Evolutionary conservation across 2,797 vertebrate genomes (phyloP), one percentile per base, ranked within the genome.

Genomic region (Meda fulgida): DNA sequence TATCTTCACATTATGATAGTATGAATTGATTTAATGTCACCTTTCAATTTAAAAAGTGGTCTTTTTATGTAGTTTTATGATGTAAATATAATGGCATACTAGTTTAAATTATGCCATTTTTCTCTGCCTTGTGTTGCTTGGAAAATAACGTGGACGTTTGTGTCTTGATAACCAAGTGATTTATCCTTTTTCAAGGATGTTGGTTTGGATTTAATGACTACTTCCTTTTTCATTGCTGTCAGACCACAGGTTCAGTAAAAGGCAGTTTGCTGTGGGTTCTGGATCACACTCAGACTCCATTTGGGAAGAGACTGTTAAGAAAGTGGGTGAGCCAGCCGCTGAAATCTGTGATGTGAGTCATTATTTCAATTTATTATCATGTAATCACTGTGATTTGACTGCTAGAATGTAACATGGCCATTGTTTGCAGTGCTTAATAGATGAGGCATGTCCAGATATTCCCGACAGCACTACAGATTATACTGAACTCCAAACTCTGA

Each of bases 261-360:
- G 98, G 97, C 86, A 99, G 97, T 91, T 93, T 99, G 23, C 86
- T 99, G 83, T 99, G 97, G 97, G 96, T 98, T 87, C 92, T 99
- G 92, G 96, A 99, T 93, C 97, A 98, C 90, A 97, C 97, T 34
- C 95, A 91, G 90, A 98, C 97, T 60, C 88, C 93, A 0, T 99
- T 99, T 95, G 98, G 98, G 34, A 96, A 93, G 91, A 95, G 98
- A 63, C 94, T 95, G 87, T 90, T 99, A 90, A 98, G 96, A 93
- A 97, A 97, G 87, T 99, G 98, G 98, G 96, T 98, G 89, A 96
- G 94, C 70, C 97, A 96, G 73, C 98, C 98, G 0, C 95, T 99
- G 66, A 95, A 94, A 88, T 95, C 96, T 85, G 82, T 90, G 78
- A 95, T 93, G 98, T 99, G 88, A 96, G 95, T 93, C 71, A 29